phyloP scores from a whole-genome alignment of 2,113 vertebrate species.

The Neolamprologus variostigma region DNA sequence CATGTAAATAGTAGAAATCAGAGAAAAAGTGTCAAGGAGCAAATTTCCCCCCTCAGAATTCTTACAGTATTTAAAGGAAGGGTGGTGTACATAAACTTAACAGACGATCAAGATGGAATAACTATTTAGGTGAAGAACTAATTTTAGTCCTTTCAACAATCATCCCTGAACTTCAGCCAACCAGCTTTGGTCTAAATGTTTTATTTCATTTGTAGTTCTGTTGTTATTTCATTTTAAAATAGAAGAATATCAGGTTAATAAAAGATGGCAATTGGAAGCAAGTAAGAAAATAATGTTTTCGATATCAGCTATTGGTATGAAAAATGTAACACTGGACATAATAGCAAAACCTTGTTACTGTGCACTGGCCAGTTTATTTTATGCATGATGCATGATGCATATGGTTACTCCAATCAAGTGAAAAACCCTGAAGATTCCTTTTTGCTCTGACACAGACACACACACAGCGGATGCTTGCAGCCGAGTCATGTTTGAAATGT shows the following conservation, averaged over 20 bases:
- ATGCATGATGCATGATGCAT: neutral
- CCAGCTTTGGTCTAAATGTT: neutral
- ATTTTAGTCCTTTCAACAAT: neutral
- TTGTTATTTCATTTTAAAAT: neutral
- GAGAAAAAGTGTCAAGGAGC: neutral
- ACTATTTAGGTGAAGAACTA: neutral
- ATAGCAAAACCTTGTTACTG: neutral
- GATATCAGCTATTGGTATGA: neutral
- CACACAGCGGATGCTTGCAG: neutral
- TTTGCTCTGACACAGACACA: neutral
- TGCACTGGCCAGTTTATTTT: neutral
- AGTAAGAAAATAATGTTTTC: neutral
- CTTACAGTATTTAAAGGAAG: neutral
- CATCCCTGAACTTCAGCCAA: neutral
- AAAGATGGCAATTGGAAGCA: neutral
- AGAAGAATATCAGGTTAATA: neutral
- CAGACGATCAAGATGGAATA: neutral
- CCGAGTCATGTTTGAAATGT: neutral
- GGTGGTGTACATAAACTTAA: neutral
- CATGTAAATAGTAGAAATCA: slow-evolving; percentile 39
- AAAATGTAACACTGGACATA: neutral
- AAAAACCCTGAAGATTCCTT: neutral
- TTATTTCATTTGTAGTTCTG: neutral
- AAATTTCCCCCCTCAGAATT: neutral
- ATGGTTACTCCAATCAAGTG: neutral